Conservation (phyloP, 2,797 vertebrate species). For the Pogonophryne albipinna region DNA sequence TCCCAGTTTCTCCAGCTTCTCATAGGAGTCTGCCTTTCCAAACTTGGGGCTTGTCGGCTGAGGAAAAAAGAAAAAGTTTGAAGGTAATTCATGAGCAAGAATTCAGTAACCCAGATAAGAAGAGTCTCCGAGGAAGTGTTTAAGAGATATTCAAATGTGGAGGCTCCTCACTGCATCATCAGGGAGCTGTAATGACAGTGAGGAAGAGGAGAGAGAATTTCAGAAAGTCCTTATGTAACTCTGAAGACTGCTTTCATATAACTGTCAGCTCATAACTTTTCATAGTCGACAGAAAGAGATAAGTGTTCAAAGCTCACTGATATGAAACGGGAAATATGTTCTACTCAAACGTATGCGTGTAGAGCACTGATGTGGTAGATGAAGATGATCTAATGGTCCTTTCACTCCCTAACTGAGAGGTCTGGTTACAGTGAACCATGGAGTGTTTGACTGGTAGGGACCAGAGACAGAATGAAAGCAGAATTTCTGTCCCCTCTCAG, state of each 20-base stretch:
- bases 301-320: neutral
- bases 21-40: slow-evolving; percentile 97
- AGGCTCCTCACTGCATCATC: slow-evolving; percentile 32
- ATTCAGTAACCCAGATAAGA: slow-evolving; percentile 40
- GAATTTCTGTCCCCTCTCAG: no score
- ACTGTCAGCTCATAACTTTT: slow-evolving; percentile 33
- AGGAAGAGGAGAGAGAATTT: slow-evolving; percentile 28
- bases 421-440: no score
- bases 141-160: slow-evolving; percentile 49
- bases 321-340: slow-evolving; percentile 17
- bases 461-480: no score
- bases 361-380: slow-evolving; percentile 5
- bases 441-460: no score
- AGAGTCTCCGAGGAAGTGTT: slow-evolving; percentile 8
- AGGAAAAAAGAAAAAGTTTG: slow-evolving; percentile 11
- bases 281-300: neutral
- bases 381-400: neutral
- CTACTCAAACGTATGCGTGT: neutral
- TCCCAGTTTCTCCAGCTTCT: slow-evolving; percentile 97
- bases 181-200: slow-evolving; percentile 34
- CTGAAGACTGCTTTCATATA: slow-evolving; percentile 25
- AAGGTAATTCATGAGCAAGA: slow-evolving; percentile 31
- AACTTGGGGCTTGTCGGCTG: slow-evolving; percentile 98
- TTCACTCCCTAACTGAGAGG: neutral
- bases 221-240: slow-evolving; percentile 26